These are phyloP conservation scores for Entomobrya proxima DNA, from an alignment of 2,888 invertebrate species.

Conservation along the genomic window DNA sequence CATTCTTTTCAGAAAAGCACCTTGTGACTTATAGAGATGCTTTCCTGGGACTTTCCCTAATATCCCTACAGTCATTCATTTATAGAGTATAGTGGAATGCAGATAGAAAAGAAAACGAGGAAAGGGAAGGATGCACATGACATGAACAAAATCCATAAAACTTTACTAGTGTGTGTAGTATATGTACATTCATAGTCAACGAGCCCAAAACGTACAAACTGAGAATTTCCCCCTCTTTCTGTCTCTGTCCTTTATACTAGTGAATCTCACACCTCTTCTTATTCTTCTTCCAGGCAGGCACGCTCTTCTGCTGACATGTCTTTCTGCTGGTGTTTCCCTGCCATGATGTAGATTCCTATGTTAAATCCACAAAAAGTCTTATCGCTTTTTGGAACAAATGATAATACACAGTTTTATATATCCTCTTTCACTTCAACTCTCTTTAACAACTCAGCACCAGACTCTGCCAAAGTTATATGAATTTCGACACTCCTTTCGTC, in stretches of 20 bases:
- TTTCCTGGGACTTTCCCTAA: slow-evolving; percentile 4
- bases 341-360: neutral
- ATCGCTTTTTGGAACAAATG: neutral
- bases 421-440: slow-evolving; percentile 53
- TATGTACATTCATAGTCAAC: neutral
- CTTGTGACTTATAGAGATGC: neutral
- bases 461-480: slow-evolving; percentile 62
- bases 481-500: slow-evolving; percentile 68
- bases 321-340: slow-evolving; percentile 6
- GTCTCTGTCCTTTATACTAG: slow-evolving; percentile 12
- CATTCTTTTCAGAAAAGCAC: neutral
- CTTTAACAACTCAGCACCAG: slow-evolving; percentile 62
- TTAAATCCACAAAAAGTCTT: neutral
- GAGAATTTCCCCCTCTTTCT: slow-evolving; percentile 4
- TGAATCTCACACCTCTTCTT: slow-evolving; percentile 63
- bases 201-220: neutral
- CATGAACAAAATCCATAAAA: slow-evolving; percentile 45
- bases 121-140: slow-evolving; percentile 55
- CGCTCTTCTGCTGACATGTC: slow-evolving; percentile 36
- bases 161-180: neutral
- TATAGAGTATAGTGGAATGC: slow-evolving; percentile 35
- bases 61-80: neutral
- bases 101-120: slow-evolving; percentile 31
- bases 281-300: slow-evolving; percentile 19
- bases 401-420: slow-evolving; percentile 5